phyloP scores from a whole-genome alignment of 2,113 vertebrate species.

The Eclectus roratus region DNA sequence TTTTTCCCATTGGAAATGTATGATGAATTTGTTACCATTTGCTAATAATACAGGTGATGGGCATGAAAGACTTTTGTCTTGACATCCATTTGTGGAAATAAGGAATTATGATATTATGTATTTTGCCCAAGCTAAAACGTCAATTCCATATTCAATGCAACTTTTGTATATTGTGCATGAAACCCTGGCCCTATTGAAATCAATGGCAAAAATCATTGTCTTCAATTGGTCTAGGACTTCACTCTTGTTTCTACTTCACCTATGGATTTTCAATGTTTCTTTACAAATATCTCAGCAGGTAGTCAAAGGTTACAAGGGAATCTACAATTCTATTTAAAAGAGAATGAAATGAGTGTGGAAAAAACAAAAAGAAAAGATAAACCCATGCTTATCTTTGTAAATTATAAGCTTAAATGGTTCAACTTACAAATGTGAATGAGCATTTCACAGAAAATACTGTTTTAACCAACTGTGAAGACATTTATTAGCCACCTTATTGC shows the following conservation, averaged over 20 bases:
- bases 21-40: slow-evolving; percentile 29
- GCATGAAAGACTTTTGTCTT: slow-evolving; percentile 1
- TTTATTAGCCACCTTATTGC: slow-evolving; percentile 26
- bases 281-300: slow-evolving; percentile 56
- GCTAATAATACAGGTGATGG: slow-evolving; percentile 25
- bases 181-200: slow-evolving; percentile 5
- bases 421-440: slow-evolving; percentile 5
- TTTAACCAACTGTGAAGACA: background rate
- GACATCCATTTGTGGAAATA: slow-evolving; percentile 11
- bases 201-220: background rate
- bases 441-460: background rate
- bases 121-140: slow-evolving; percentile 16
- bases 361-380: background rate
- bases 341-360: slow-evolving; percentile 28
- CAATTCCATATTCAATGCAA: background rate
- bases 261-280: background rate
- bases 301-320: slow-evolving; percentile 65
- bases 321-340: slow-evolving; percentile 27
- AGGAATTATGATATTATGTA: slow-evolving; percentile 5
- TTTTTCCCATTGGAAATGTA: slow-evolving; percentile 36
- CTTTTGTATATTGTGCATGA: background rate
- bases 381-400: background rate
- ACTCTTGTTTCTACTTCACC: background rate
- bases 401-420: background rate
- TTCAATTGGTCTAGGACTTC: slow-evolving; percentile 13